Conservation (phyloP, 2,888 invertebrate genomes). For the Caenorhabditis doughertyi region DNA sequence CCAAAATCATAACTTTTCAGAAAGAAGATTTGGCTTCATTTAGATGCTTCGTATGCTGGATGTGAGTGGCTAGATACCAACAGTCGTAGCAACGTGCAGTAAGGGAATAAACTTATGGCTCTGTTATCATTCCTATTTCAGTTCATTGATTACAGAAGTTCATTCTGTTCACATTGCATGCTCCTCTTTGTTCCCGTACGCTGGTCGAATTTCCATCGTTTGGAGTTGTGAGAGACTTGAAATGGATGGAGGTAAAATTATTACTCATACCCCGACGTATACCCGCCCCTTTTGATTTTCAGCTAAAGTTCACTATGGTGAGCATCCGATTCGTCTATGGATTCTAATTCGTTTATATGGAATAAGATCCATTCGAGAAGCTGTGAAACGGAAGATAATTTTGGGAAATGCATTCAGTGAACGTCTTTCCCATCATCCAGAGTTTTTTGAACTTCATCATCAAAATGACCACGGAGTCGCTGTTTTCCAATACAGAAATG, state of each 20-base stretch:
- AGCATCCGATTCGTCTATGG: constrained; percentile 58
- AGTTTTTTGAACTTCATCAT: constrained; percentile 55
- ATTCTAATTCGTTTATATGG: constrained; percentile 58
- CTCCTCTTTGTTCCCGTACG: constrained; percentile 51
- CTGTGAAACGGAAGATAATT: constrained; percentile 47
- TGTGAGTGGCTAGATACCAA: constrained; percentile 55
- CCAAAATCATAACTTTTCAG: not conserved
- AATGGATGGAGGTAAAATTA: constrained; percentile 17
- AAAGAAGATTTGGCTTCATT: constrained; percentile 51
- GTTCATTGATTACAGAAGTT: constrained; percentile 39
- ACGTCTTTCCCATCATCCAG: constrained; percentile 36
- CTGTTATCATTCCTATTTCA: constrained; percentile 10
- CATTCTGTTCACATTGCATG: constrained; percentile 50
- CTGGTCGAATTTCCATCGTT: constrained; percentile 41
- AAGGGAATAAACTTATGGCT: not conserved
- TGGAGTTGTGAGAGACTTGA: constrained; percentile 41
- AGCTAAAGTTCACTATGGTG: constrained; percentile 30
- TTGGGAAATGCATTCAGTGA: constrained; percentile 57
- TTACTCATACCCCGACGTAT: not conserved
- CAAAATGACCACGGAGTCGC: constrained; percentile 58
- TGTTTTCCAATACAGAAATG: constrained; percentile 61
- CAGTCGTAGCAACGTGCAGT: constrained; percentile 51
- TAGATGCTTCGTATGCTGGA: constrained; percentile 61
- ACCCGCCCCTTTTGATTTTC: not conserved
- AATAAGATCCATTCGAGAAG: constrained; percentile 53